Base-by-base conservation (phyloP, 1,140 invertebrate species). In the Drosophila ironensis region DNA sequence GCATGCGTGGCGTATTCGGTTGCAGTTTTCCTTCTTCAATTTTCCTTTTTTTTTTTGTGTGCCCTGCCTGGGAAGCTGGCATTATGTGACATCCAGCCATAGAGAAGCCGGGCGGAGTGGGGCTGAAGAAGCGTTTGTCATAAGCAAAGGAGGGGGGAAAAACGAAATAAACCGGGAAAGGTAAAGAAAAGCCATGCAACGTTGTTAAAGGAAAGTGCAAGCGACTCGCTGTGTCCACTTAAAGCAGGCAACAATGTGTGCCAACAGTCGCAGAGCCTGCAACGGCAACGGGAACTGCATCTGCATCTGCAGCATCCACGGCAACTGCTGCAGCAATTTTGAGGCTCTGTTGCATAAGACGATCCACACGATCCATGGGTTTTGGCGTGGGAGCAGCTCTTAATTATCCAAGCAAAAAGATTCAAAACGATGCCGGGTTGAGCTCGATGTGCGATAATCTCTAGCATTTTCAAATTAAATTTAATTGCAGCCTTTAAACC, bases 221-320 rank as follows among this genome's bases (percentile, higher is more conserved):
- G 59, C 66, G 69, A 57, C 63, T 53, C 45, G 30, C 20, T 73
- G 64, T 75, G 72, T 72, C 54, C 72, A 78, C 74, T 78, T 78
- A 78, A 77, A 72, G 61, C 46, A 52, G 42, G 48, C 60, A 81
- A 81, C 57, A 74, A 80, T 59, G 57, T 72, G 53, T 70, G 50
- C 45, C 71, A 53, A 27, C 44, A 17, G n/a, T 33, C 35, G 47
- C 30, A 24, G 2, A 22, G 28, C 28, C n/a, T 22, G 4, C 14
- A 14, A 16, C 16, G 12, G 11, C 22, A 25, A 1, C 7, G 4
- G 33, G 11, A 35, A 6, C 7, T 9, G 20, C 24, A 38, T n/a
- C 22, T 20, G 11, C 51, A 45, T 57, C 52, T 28, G 24, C 47
- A 27, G 12, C 27, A 54, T 19, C 17, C 20, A 4, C 22, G 24